A percentile compares a stretch with the other conserved stretches of the same genome.
phyloP scores from a whole-genome alignment of 1,140 invertebrate species.

The Drosophila ironensis region DNA sequence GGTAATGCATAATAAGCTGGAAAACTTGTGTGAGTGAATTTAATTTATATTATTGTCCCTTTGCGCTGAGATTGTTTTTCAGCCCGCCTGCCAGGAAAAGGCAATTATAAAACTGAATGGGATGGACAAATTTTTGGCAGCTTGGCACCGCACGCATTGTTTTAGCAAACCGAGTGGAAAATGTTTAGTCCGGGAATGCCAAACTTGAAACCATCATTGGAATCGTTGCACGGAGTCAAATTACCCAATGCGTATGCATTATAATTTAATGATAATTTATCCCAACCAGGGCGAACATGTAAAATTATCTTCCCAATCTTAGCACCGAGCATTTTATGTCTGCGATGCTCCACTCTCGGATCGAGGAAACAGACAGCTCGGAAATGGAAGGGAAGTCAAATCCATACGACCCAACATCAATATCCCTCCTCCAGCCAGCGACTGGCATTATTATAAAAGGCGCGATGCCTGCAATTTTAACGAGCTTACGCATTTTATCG shows the following conservation, averaged over 20 bases:
- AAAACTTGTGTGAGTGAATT: constrained; percentile 52
- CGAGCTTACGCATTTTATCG: constrained; percentile 78
- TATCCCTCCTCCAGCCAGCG: constrained; percentile 26
- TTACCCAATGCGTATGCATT: no score
- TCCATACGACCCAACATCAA: constrained; percentile 47
- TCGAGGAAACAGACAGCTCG: constrained; percentile 6
- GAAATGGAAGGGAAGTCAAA: constrained; percentile 48
- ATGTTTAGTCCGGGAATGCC: not conserved
- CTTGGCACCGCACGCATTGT: no score
- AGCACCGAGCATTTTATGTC: constrained; percentile 16
- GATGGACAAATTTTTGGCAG: no score
- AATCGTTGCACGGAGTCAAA: no score
- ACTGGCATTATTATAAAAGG: constrained; percentile 71
- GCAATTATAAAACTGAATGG: constrained; percentile 34
- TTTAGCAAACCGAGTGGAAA: no score
- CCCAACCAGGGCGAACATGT: not conserved
- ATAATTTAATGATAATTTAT: not conserved
- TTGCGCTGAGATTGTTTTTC: not conserved
- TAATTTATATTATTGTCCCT: constrained; percentile 57
- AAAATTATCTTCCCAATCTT: not conserved
- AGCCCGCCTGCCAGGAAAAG: constrained; percentile 10
- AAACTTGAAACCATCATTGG: not conserved
- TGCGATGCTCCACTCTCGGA: constrained; percentile 20
- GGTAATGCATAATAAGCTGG: constrained; percentile 73
- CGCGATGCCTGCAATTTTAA: constrained; percentile 76